Evolutionary conservation across 2,888 invertebrate species (phyloP).

Genomic region (Rugalucina vietnamica): DNA sequence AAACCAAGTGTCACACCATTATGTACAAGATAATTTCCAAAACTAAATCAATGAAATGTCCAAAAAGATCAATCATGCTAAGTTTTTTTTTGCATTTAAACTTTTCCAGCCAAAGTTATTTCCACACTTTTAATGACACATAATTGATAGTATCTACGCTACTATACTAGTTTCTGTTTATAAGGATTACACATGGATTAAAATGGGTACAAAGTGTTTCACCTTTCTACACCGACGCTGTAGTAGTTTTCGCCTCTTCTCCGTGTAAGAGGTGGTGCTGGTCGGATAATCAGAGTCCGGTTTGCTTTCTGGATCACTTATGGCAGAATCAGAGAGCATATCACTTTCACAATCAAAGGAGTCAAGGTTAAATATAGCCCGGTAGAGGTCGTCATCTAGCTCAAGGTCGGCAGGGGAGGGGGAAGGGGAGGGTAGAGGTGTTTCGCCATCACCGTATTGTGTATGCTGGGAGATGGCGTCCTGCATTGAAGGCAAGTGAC

Average conservation of each 20-base stretch:
- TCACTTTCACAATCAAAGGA: conserved; percentile 45
- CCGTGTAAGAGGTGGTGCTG: not conserved
- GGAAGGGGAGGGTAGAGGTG: conserved; percentile 59
- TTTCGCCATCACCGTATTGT: conserved; percentile 64
- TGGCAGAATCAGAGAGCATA: conserved; percentile 18
- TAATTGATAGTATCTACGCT: not conserved
- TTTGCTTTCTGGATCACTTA: conserved; percentile 40
- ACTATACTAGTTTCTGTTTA: not conserved
- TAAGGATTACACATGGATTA: not conserved
- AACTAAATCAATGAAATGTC: too few species aligned
- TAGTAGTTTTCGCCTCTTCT: conserved; percentile 28
- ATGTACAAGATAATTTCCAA: too few species aligned
- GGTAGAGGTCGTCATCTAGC: conserved; percentile 22
- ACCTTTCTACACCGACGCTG: conserved; percentile 55
- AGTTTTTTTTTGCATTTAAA: too few species aligned
- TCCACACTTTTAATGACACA: not conserved
- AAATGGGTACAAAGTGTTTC: not conserved
- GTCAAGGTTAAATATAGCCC: conserved; percentile 48
- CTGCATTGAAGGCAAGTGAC: conserved; percentile 35
- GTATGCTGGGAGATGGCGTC: conserved; percentile 39
- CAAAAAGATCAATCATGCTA: too few species aligned
- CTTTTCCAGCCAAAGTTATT: too few species aligned
- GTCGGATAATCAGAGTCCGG: not conserved
- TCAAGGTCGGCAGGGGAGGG: conserved; percentile 48
- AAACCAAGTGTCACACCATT: too few species aligned